These are phyloP conservation scores for Hemicentrotus pulcherrimus DNA, from an alignment of 35 echinoderm and acorn worm species.

Conservation along the genomic window DNA sequence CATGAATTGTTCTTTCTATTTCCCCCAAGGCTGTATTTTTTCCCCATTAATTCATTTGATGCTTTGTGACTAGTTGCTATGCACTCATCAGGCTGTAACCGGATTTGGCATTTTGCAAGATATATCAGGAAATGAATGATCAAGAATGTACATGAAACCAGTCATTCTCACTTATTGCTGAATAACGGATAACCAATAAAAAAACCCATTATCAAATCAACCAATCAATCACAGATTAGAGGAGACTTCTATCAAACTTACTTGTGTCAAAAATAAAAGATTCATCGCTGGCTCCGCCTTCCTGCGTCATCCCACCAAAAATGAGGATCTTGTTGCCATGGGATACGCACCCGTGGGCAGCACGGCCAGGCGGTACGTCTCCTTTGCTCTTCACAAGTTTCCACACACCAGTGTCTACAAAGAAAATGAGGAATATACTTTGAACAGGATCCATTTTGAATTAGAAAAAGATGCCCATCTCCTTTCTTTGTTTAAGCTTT, in stretches of 20 bases:
- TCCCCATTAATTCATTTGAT: too few species aligned
- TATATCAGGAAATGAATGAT: too few species aligned
- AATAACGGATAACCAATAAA: too few species aligned
- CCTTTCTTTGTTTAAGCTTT: too few species aligned
- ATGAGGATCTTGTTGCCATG: slow-evolving; percentile 76
- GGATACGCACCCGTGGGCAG: slow-evolving; percentile 85
- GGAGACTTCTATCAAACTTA: slow-evolving; percentile 36
- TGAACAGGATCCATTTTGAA: not conserved
- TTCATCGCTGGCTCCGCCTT: slow-evolving; percentile 75
- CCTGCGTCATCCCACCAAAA: slow-evolving; percentile 82
- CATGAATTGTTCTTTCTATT: too few species aligned
- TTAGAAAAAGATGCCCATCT: not conserved
- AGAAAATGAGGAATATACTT: not conserved
- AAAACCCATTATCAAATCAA: too few species aligned
- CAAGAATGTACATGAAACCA: too few species aligned
- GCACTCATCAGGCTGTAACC: too few species aligned
- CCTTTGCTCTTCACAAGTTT: slow-evolving; percentile 80
- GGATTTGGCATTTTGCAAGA: too few species aligned
- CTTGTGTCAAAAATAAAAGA: slow-evolving; percentile 84
- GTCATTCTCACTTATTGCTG: too few species aligned
- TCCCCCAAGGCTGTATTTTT: too few species aligned
- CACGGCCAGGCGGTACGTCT: slow-evolving; percentile 72
- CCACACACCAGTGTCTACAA: slow-evolving; percentile 69
- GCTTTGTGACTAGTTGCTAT: too few species aligned
- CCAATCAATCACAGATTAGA: not conserved